Conservation (phyloP, 2,888 invertebrate species). For the Lasiommata megera region DNA sequence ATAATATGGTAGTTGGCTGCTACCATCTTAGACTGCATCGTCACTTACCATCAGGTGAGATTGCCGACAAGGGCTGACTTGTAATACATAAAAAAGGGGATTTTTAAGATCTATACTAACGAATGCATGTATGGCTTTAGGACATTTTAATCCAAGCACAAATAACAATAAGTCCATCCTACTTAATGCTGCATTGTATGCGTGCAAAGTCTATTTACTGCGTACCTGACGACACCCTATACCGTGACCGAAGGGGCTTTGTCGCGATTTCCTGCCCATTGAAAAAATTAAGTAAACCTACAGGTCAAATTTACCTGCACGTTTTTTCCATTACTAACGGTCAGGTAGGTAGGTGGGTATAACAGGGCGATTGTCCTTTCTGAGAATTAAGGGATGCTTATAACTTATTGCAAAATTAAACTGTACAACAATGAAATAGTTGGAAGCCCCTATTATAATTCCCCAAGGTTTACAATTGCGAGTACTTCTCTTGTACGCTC, state of each 20-base stretch:
- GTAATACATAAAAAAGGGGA: too few relatives aligned
- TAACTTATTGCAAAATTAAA: conserved; percentile 43
- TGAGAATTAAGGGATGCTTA: conserved; percentile 43
- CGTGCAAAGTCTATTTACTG: conserved; percentile 20
- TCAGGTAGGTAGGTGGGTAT: conserved; percentile 58
- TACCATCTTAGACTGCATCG: too few relatives aligned
- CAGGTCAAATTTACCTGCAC: conserved; percentile 57
- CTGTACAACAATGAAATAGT: conserved; percentile 17
- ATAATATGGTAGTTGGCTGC: too few relatives aligned
- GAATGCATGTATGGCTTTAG: not conserved
- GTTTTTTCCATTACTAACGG: conserved; percentile 47
- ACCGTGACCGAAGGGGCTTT: conserved; percentile 55
- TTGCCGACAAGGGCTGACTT: too few relatives aligned
- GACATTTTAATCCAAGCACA: conserved; percentile 16
- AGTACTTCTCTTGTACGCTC: conserved; percentile 4
- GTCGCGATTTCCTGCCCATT: conserved; percentile 67
- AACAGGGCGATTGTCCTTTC: conserved; percentile 50
- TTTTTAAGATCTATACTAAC: not conserved
- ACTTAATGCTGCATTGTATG: conserved; percentile 1
- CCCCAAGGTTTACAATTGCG: conserved; percentile 39
- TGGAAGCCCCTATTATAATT: conserved; percentile 31
- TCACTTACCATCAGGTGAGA: too few relatives aligned
- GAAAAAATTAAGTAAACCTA: conserved; percentile 48
- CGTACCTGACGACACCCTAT: conserved; percentile 20
- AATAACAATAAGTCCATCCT: conserved; percentile 14